Conservation (phyloP, 2,888 invertebrate genomes). For the Plebejus argus region DNA sequence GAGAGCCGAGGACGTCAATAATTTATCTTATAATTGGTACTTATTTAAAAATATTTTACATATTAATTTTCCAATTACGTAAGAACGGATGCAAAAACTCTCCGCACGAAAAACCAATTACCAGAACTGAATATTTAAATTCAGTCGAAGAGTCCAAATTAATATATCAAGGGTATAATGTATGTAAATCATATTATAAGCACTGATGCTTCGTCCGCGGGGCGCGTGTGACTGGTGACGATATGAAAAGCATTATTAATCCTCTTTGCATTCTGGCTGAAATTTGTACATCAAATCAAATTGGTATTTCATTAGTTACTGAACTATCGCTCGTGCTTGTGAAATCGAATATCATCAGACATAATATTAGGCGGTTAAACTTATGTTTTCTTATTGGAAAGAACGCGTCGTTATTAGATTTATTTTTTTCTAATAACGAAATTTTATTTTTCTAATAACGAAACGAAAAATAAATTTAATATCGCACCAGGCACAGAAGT, state of each 20-base stretch:
- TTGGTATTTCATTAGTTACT: not conserved
- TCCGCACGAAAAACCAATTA: slow-evolving; percentile 25
- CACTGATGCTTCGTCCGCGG: slow-evolving; percentile 27
- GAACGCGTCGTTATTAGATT: too few species aligned
- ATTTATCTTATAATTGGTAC: slow-evolving; percentile 1
- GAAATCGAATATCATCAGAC: not conserved
- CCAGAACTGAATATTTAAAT: slow-evolving; percentile 30
- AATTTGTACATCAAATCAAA: slow-evolving; percentile 25
- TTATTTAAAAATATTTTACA: slow-evolving; percentile 28
- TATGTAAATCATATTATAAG: slow-evolving; percentile 30
- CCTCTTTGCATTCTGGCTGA: slow-evolving; percentile 26
- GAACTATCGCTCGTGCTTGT: not conserved
- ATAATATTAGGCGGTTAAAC: not conserved
- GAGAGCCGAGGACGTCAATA: slow-evolving; percentile 7
- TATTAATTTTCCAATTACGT: slow-evolving; percentile 29
- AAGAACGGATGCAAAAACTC: not conserved
- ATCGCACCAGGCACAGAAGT: not conserved
- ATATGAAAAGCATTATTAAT: slow-evolving; percentile 30
- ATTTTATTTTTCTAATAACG: too few species aligned
- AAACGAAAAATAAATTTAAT: too few species aligned
- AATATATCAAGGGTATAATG: slow-evolving; percentile 31
- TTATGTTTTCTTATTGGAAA: not conserved
- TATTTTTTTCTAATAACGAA: not conserved
- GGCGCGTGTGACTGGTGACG: slow-evolving; percentile 27
- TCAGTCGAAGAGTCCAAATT: slow-evolving; percentile 29